Conservation (phyloP, 2,888 invertebrate genomes). For the Meloe dianella region DNA sequence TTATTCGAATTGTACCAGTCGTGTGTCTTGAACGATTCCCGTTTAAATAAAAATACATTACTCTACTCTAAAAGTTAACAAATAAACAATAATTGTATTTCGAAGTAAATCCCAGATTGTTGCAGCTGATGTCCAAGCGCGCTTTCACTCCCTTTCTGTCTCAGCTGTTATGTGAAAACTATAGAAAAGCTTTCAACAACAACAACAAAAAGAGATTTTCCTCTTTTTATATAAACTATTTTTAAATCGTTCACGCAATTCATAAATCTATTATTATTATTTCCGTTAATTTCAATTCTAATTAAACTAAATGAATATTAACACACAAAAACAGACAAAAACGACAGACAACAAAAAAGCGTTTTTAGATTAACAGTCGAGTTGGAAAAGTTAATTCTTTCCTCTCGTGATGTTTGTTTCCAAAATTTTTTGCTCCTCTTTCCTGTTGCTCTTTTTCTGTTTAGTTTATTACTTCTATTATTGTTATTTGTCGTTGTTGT, state of each 20-base stretch:
- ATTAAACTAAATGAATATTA: background rate
- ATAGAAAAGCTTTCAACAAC: background rate
- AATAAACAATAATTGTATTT: conserved; percentile 2
- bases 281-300: background rate
- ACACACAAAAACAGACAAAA: background rate
- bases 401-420: background rate
- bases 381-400: conserved; percentile 8
- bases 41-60: background rate
- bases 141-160: background rate
- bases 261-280: background rate
- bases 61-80: background rate
- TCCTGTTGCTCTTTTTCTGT: conserved; percentile 2
- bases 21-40: background rate
- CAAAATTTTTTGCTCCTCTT: background rate
- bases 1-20: background rate
- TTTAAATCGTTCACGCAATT: background rate
- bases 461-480: background rate
- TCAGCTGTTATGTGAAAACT: background rate
- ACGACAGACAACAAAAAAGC: background rate
- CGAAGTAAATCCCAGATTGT: background rate
- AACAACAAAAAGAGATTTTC: background rate
- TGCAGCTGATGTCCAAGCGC: background rate
- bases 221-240: too few relatives aligned
- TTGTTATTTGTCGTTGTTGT: background rate
- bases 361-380: background rate